Evolutionary conservation across 2,888 invertebrate species (phyloP).

Genomic region (Cataglyphis rosenhaueri): DNA sequence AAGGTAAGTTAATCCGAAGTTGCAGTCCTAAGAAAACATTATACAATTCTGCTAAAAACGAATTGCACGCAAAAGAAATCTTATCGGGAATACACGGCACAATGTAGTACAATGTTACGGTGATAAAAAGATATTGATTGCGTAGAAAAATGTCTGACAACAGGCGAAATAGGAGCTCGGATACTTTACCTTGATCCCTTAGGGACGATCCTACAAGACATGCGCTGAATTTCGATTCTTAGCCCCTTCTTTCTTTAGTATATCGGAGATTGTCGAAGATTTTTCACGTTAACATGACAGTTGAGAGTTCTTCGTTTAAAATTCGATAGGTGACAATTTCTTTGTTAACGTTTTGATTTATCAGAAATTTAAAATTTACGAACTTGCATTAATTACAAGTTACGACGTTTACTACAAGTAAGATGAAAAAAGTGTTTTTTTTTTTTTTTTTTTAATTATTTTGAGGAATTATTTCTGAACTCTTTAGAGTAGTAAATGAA

Average conservation of each 20-base stretch:
- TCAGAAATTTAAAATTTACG: not conserved
- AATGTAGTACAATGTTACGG: not conserved
- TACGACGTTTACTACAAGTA: not conserved
- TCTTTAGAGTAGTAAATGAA: not conserved
- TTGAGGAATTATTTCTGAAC: not conserved
- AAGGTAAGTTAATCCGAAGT: not conserved
- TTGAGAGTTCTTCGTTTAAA: not conserved
- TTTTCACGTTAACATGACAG: not conserved
- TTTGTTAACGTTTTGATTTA: not conserved
- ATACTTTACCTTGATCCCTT: not conserved
- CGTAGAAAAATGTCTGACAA: slow-evolving; percentile 18
- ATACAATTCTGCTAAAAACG: not conserved
- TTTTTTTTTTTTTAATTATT: not conserved
- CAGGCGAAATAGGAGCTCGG: slow-evolving; percentile 17
- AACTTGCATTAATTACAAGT: not conserved
- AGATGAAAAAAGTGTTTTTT: not conserved
- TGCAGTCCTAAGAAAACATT: not conserved
- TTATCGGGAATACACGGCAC: not conserved
- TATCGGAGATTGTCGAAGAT: not conserved
- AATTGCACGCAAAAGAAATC: not conserved
- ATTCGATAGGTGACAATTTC: not conserved
- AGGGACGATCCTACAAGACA: not conserved
- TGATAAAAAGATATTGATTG: slow-evolving; percentile 21
- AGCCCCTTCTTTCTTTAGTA: not conserved
- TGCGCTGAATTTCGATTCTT: slow-evolving; percentile 31